A percentile compares a stretch with the other conserved stretches of the same genome.
phyloP scores from a whole-genome alignment of 2,797 vertebrate genomes.

The Eurystomus glaucurus region DNA sequence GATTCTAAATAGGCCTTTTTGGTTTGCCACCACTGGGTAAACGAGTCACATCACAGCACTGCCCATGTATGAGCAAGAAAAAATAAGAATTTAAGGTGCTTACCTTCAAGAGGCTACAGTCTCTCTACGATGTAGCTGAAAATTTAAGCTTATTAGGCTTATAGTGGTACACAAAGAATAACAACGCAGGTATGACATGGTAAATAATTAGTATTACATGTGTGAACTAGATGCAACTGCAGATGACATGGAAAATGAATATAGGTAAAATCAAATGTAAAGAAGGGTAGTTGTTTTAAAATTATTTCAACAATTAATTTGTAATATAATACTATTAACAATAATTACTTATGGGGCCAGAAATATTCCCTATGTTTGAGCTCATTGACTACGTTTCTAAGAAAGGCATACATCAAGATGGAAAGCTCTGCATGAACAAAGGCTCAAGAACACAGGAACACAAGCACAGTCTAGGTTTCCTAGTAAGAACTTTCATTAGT shows the following conservation, averaged over 20 bases:
- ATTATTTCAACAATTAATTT: not conserved
- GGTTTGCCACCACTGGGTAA: not conserved
- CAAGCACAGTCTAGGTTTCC: not conserved
- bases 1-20: not conserved
- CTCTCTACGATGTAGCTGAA: fast-evolving
- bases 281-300: not conserved
- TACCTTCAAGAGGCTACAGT: not conserved
- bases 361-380: not conserved
- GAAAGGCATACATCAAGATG: not conserved
- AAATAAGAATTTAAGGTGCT: not conserved
- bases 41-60: not conserved
- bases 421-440: not conserved
- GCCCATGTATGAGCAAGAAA: not conserved
- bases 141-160: not conserved
- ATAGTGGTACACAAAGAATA: not conserved
- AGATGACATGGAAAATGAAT: not conserved
- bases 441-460: not conserved
- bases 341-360: not conserved
- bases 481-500: not conserved
- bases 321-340: not conserved
- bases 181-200: not conserved
- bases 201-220: not conserved
- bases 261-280: not conserved
- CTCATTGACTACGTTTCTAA: not conserved
- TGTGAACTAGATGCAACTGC: not conserved